Evolutionary conservation across 2,888 invertebrate species (phyloP).

Genomic region (Argyresthia goedartella): DNA sequence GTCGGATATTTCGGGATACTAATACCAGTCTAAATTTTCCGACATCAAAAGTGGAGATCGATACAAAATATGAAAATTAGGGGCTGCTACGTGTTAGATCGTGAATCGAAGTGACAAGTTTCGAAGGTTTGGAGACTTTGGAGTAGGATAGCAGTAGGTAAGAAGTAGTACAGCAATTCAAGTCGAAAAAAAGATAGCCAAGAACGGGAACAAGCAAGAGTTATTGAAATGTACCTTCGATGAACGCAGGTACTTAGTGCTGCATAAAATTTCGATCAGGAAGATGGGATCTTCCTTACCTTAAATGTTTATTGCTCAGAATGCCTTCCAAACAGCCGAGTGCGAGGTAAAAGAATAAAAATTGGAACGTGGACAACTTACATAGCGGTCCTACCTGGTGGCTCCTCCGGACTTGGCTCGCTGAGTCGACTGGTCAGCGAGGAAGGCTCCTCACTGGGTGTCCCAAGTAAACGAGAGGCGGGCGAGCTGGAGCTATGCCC

Average conservation of each 20-base stretch:
- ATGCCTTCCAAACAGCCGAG: neutral
- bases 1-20: no score
- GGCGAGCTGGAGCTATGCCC: slow-evolving; percentile 61
- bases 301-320: no score
- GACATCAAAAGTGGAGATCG: no score
- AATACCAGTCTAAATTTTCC: no score
- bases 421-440: slow-evolving; percentile 44
- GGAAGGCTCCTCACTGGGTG: slow-evolving; percentile 53
- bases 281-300: no score
- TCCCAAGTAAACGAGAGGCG: slow-evolving; percentile 48
- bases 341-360: slow-evolving; percentile 21
- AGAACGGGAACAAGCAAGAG: neutral
- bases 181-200: neutral
- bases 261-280: neutral
- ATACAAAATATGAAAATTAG: no score
- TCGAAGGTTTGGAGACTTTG: no score
- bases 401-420: slow-evolving; percentile 58
- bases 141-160: neutral
- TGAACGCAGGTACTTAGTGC: neutral
- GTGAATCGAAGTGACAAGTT: no score
- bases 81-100: no score
- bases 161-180: neutral
- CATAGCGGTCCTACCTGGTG: slow-evolving; percentile 71
- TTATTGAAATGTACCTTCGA: neutral
- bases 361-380: slow-evolving; percentile 68